These are phyloP conservation scores for Opisthocomus hoazin DNA, from an alignment of 2,113 vertebrate genomes.

Conservation along the genomic window DNA sequence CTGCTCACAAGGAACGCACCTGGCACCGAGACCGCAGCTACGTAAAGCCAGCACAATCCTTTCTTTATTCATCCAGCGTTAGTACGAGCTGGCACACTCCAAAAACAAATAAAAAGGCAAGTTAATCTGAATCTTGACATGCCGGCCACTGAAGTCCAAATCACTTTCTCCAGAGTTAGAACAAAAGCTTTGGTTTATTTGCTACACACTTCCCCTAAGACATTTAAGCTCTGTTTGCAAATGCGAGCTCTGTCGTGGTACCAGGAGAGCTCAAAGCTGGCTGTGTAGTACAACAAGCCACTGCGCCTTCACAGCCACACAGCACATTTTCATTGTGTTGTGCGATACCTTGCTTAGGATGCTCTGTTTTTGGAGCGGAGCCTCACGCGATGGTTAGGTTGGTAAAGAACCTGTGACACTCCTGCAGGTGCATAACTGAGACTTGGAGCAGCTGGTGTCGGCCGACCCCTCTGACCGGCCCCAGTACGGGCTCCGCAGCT, in stretches of 20 bases:
- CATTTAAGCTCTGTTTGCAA: background rate
- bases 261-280: background rate
- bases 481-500: background rate
- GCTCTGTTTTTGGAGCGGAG: background rate
- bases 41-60: background rate
- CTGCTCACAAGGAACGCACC: background rate
- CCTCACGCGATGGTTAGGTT: rapidly evolving
- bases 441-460: background rate
- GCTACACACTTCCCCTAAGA: background rate
- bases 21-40: background rate
- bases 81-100: background rate
- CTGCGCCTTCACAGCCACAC: background rate
- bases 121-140: background rate
- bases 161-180: background rate
- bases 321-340: background rate
- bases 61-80: background rate
- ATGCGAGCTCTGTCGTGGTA: background rate
- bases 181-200: background rate
- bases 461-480: background rate
- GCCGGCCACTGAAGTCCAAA: background rate
- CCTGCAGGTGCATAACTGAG: background rate
- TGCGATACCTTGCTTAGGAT: background rate
- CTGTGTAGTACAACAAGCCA: too few species aligned
- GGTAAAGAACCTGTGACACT: background rate
- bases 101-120: background rate